These are phyloP conservation scores for Polymixis flavicincta DNA, from an alignment of 2,888 invertebrate genomes.

Conservation along the genomic window DNA sequence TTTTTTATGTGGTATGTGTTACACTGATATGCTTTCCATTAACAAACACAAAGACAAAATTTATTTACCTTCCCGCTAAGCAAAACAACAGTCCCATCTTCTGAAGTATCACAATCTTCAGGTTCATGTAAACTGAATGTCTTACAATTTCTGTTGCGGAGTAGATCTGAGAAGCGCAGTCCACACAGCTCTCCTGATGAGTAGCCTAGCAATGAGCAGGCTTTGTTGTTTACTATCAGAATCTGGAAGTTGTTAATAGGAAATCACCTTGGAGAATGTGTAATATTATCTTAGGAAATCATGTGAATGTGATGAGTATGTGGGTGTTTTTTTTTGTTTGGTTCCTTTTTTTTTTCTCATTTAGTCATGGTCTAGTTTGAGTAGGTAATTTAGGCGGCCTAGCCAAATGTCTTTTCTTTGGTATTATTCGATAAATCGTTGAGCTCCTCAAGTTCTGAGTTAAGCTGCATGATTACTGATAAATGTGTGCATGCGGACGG, in stretches of 20 bases:
- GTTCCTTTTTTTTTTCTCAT: no score
- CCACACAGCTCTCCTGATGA: constrained; percentile 89
- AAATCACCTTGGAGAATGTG: neutral
- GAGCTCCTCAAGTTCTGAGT: no score
- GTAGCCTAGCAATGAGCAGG: constrained; percentile 91
- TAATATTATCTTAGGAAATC: neutral
- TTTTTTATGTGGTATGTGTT: neutral
- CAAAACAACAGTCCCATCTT: constrained; percentile 91
- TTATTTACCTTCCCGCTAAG: constrained; percentile 91
- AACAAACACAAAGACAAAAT: neutral
- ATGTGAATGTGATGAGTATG: neutral
- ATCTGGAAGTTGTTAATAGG: constrained; percentile 84
- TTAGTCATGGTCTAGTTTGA: no score
- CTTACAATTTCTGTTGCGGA: constrained; percentile 88
- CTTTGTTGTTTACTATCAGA: constrained; percentile 92
- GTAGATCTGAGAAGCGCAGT: constrained; percentile 87
- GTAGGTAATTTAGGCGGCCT: no score
- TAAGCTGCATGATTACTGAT: no score
- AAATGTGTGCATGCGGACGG: constrained; percentile 36
- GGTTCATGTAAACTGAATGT: constrained; percentile 87
- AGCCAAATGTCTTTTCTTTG: no score
- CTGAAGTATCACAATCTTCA: constrained; percentile 88
- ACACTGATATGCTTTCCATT: neutral
- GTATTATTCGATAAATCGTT: no score
- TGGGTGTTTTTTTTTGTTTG: no score